Evolutionary conservation across 1,140 invertebrate species (phyloP), one percentile per base, ranked within the genome.

Genomic region (Euglossa dilemma): DNA sequence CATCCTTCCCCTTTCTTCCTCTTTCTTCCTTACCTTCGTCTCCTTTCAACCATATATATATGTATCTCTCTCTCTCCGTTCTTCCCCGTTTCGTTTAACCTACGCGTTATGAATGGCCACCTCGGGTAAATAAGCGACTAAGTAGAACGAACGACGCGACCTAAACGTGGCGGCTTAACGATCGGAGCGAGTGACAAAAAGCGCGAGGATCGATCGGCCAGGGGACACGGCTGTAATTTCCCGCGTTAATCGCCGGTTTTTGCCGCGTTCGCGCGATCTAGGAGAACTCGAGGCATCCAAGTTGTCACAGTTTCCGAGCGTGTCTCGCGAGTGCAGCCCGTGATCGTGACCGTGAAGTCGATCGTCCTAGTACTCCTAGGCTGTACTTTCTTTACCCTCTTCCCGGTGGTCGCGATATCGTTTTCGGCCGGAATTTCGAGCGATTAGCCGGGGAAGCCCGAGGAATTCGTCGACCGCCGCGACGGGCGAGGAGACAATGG

Each of bases 341-440:
- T 9, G 63, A 69, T 69, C 73, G 11, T 63, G 72, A 74, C 57
- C 57, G 56, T 52, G 73, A 75, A 75, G 45, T 16, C 25, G 73
- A 75, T 64, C 20, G 9, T 9, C 7, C 43, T 47, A 47, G 56
- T 20, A 18, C 43, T 23, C 57, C 25, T 23, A 59, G 11, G 7
- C 67, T 64, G 59, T 18, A 12, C 0, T 14, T 20, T 20, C 70
- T 28, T 54, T 50, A 28, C 50, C 45, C 11, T 23, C n/a, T n/a
- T n/a, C n/a, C n/a, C n/a, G n/a, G 56, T 4, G 28, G 36, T 28
- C 36, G 59, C 56, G 45, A 7, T 83, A 45, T 11, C 23, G 1
- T 43, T 43, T 16, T 14, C 9, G 4, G 18, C n/a, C 18, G 52
- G n/a, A 83, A 76, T 83, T 16, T 36, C 14, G 14, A 63, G 23